A percentile compares a stretch with the other conserved stretches of the same genome.
Evolutionary conservation across 1,140 invertebrate species (phyloP).

Genomic region (Neuroterus valhalla): DNA sequence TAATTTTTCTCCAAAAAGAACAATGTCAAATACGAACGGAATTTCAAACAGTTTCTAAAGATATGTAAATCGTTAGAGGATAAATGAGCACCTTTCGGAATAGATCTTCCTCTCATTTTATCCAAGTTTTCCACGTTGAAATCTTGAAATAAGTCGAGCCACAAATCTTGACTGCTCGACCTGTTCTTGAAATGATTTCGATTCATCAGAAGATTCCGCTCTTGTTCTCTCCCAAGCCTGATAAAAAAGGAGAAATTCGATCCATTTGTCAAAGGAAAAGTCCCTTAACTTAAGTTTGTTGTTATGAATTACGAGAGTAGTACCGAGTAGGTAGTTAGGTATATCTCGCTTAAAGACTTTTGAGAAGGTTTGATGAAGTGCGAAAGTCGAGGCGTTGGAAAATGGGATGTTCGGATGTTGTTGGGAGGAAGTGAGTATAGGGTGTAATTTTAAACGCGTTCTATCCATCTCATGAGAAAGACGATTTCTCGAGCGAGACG

Average conservation of each 20-base stretch:
- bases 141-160: too few relatives aligned
- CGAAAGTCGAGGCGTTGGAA: background rate
- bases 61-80: too few relatives aligned
- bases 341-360: background rate
- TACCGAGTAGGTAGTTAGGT: background rate
- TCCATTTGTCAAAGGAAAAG: background rate
- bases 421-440: background rate
- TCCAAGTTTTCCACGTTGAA: too few relatives aligned
- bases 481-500: slow-evolving; percentile 33
- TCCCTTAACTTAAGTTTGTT: background rate
- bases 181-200: too few relatives aligned
- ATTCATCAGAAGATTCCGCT: too few relatives aligned
- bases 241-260: background rate
- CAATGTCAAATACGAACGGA: too few relatives aligned
- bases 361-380: background rate
- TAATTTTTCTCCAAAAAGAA: too few relatives aligned
- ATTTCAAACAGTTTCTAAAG: too few relatives aligned
- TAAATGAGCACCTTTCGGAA: too few relatives aligned
- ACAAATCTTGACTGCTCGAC: too few relatives aligned
- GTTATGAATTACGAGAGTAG: slow-evolving; percentile 9
- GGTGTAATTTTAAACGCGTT: slow-evolving; percentile 23
- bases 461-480: slow-evolving; percentile 20
- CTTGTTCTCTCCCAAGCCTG: too few relatives aligned
- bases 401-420: background rate
- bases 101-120: too few relatives aligned